Percentiles rank a stretch among this genome's conserved stretches.
phyloP scores from a whole-genome alignment of 2,113 vertebrate genomes.

The Crotalus horridus region DNA sequence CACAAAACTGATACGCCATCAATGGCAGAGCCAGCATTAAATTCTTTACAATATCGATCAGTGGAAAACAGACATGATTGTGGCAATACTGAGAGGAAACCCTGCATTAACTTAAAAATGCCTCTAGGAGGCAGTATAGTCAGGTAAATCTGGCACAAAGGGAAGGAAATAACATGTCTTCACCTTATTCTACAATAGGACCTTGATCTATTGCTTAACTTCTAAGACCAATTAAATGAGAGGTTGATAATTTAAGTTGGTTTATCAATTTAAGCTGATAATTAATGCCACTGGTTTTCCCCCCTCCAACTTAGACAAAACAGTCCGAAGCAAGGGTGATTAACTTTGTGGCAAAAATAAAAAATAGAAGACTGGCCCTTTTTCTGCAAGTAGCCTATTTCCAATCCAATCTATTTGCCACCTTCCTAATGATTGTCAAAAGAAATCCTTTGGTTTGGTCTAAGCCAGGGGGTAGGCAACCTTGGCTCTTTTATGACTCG shows the following conservation, averaged over 20 bases:
- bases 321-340: background rate
- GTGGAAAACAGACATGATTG: background rate
- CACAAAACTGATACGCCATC: background rate
- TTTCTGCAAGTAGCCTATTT: background rate
- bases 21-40: background rate
- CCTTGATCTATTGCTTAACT: background rate
- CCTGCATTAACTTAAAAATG: accelerated
- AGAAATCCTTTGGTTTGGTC: background rate
- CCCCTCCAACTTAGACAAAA: background rate
- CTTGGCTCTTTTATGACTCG: no score
- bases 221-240: background rate
- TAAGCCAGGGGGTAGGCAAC: background rate
- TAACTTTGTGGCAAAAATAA: background rate
- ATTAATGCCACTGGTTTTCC: background rate
- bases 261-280: no score
- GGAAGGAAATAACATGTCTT: background rate
- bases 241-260: background rate
- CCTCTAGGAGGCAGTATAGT: background rate
- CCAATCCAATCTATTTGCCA: background rate
- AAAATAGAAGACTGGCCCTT: no score
- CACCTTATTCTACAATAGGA: background rate
- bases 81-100: background rate
- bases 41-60: background rate
- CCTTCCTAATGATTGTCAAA: background rate
- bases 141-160: background rate